Conservation (phyloP, 2,113 vertebrate genomes). For the Orycteropus afer region DNA sequence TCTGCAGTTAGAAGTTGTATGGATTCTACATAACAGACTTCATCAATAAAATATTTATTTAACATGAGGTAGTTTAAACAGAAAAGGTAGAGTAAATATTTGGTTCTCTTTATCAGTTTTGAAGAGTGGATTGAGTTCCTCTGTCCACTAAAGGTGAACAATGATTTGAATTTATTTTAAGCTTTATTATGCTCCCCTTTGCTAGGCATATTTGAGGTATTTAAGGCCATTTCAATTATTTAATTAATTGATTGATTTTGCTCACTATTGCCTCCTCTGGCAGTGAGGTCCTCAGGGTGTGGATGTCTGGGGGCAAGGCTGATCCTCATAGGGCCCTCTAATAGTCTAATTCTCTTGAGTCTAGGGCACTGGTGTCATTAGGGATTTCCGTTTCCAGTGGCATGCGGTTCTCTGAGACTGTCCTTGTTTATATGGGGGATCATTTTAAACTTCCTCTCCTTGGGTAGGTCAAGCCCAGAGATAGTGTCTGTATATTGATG, state of each 20-base stretch:
- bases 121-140: not conserved
- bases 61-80: not conserved
- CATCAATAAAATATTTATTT: constrained; percentile 1
- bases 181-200: not conserved
- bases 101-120: not conserved
- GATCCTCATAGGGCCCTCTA: not conserved
- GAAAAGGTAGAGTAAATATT: constrained; percentile 8
- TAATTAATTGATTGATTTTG: not conserved
- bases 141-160: not conserved
- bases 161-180: not conserved
- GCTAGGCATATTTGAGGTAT: not conserved
- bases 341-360: not conserved
- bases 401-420: not conserved
- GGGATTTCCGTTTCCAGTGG: not conserved
- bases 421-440: not conserved
- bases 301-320: accelerated
- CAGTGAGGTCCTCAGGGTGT: not conserved
- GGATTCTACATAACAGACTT: not conserved
- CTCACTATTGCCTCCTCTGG: not conserved
- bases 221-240: not conserved
- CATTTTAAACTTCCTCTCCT: not conserved
- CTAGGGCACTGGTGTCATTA: not conserved
- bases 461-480: not conserved
- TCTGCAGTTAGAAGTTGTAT: not conserved
- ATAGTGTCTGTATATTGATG: not conserved